These are phyloP conservation scores for Anoncus sp. DNA, from an alignment of 2,888 invertebrate genomes.

Conservation along the genomic window DNA sequence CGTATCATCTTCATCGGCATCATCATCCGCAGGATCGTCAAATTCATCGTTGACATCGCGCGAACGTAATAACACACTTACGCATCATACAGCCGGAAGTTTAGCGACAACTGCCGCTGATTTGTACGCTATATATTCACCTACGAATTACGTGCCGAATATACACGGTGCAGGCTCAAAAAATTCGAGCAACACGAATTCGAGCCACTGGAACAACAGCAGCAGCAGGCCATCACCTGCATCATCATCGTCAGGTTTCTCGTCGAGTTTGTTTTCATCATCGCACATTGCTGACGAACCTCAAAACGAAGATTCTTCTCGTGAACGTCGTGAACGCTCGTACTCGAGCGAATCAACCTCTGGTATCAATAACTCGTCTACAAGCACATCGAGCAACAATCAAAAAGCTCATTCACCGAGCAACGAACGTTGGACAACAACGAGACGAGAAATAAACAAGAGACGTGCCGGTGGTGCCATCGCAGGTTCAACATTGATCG, in stretches of 20 bases:
- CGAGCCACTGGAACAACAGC: constrained; percentile 28
- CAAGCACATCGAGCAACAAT: constrained; percentile 24
- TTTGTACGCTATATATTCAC: constrained; percentile 90
- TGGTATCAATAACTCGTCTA: constrained; percentile 23
- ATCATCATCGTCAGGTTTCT: constrained; percentile 43
- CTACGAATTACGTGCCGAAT: constrained; percentile 89
- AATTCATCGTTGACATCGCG: constrained; percentile 64
- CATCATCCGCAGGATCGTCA: constrained; percentile 67
- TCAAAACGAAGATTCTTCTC: constrained; percentile 20
- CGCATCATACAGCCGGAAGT: constrained; percentile 53
- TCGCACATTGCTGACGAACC: no score
- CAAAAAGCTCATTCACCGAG: constrained; percentile 3
- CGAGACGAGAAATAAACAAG: no score
- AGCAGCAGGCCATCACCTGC: constrained; percentile 67
- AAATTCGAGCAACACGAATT: neutral
- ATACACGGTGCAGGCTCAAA: constrained; percentile 77
- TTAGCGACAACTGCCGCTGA: constrained; percentile 85
- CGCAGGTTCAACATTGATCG: no score
- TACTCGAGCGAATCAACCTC: constrained; percentile 58
- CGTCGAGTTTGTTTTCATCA: constrained; percentile 71
- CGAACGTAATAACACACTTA: constrained; percentile 66
- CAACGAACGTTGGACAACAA: constrained; percentile 22
- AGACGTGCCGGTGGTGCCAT: no score
- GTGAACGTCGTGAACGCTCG: constrained; percentile 60
- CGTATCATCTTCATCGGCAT: constrained; percentile 64